Evolutionary conservation across 1,140 invertebrate genomes (phyloP).

Genomic region (Lucilia cuprina): DNA sequence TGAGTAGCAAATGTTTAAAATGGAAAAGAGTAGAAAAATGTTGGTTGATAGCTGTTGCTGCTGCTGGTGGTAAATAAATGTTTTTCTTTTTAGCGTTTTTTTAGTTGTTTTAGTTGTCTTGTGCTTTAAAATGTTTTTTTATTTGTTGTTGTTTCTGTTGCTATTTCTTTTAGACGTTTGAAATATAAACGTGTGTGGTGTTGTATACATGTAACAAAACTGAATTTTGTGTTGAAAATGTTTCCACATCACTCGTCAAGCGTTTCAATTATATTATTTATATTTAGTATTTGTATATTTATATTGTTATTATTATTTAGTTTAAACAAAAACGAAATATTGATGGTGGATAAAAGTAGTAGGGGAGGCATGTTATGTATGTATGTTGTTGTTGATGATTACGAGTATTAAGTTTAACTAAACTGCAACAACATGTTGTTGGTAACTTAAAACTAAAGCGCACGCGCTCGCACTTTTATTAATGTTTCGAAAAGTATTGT

Average conservation of each 20-base stretch:
- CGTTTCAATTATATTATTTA: constrained; percentile 54
- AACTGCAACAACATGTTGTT: not conserved
- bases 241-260: constrained; percentile 63
- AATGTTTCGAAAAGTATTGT: not conserved
- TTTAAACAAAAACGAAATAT: not conserved
- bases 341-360: constrained; percentile 9
- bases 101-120: constrained; percentile 22
- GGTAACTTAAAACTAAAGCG: constrained; percentile 26
- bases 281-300: too few relatives aligned
- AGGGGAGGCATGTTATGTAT: too few relatives aligned
- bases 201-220: constrained; percentile 39
- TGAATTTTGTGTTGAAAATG: constrained; percentile 53
- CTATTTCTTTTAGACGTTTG: constrained; percentile 26
- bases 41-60: not conserved
- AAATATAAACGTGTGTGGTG: too few relatives aligned
- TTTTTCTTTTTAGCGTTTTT: not conserved
- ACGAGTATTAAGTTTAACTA: not conserved
- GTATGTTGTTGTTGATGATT: not conserved
- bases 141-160: constrained; percentile 42
- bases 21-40: too few relatives aligned
- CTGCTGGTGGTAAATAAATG: not conserved
- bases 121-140: constrained; percentile 23
- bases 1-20: too few relatives aligned
- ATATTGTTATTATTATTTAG: not conserved
- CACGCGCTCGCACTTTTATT: not conserved